Base-by-base conservation (phyloP, 2,888 invertebrate genomes). In the Exocentrus adspersus region DNA sequence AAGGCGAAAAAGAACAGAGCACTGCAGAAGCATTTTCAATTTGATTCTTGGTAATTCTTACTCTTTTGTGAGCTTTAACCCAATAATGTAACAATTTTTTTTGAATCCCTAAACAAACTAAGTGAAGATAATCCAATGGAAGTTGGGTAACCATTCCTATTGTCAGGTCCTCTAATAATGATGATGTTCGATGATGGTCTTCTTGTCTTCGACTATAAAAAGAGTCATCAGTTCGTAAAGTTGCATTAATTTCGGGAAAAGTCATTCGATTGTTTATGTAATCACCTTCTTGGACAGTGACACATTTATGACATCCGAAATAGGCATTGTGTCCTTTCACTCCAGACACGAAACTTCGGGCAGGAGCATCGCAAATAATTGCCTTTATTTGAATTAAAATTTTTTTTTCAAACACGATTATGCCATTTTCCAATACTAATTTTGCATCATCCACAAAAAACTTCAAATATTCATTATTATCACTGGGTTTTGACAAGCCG, bases 291-390 rank as follows among this genome's bases (percentile, higher is more conserved):
- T 71, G 68, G 10, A 67, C 63, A 59, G 72, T 74, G 10, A 67
- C 63, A 59, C 72, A 75, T 69, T 72, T 72, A 2, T 50, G 42
- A 52, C 75, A 74, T 5, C 71, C 66, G 60, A 65, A 71, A 61
- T 74, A 75, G 9, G 72, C 73, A 30, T 66, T 68, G 52, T 75
- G 73, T 12, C 56, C 21, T 68, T 73, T 51, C 52, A 61, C 46
- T 62, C 46, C 42, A 46, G 60, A 62, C 16, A 76, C 42, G 61
- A 58, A 75, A 6, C 73, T 17, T 16, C 43, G 43, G 9, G 5
- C 43, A 4, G 43, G 43, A 12, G 43, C 14, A 12, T 43, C 43
- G 17, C 43, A 43, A 43, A 43, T 9, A n/a, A 43, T 12, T 2
- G 43, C 43, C 43, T 9, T 43, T 2, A 43, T 43, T n/a, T n/a